phyloP scores from a whole-genome alignment of 1,140 invertebrate genomes.

The Calosoma granatense region DNA sequence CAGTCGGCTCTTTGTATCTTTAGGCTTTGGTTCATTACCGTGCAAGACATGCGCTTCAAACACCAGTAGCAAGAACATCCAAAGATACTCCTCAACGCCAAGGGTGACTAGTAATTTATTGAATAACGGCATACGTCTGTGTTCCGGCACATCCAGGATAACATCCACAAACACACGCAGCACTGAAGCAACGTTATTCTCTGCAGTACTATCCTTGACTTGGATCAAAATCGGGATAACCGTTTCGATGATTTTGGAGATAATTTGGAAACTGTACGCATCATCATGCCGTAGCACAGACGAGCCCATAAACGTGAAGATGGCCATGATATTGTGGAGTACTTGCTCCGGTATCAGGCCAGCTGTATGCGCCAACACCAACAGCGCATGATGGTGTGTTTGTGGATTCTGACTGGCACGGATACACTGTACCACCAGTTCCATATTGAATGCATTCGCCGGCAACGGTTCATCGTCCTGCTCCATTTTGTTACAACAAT shows the following conservation, averaged over 20 bases:
- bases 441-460: slow-evolving; percentile 61
- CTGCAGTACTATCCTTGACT: slow-evolving; percentile 37
- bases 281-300: slow-evolving; percentile 86
- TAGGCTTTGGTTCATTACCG: slow-evolving; percentile 34
- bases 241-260: slow-evolving; percentile 79
- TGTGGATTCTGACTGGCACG: slow-evolving; percentile 82
- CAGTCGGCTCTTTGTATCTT: slow-evolving; percentile 28
- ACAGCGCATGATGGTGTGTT: slow-evolving; percentile 83
- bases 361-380: slow-evolving; percentile 68
- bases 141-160: slow-evolving; percentile 79
- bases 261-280: slow-evolving; percentile 87
- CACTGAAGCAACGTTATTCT: slow-evolving; percentile 49
- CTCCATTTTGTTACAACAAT: slow-evolving; percentile 46
- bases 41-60: slow-evolving; percentile 56
- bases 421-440: slow-evolving; percentile 79
- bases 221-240: slow-evolving; percentile 75
- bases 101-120: slow-evolving; percentile 66
- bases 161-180: slow-evolving; percentile 85
- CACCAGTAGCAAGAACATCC: slow-evolving; percentile 61
- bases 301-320: slow-evolving; percentile 93
- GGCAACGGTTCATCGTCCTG: slow-evolving; percentile 40
- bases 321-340: slow-evolving; percentile 83
- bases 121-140: slow-evolving; percentile 72
- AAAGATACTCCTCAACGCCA: slow-evolving; percentile 57
- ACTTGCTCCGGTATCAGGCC: slow-evolving; percentile 69